These are phyloP conservation scores for Acanthisitta chloris DNA, from an alignment of 2,113 vertebrate species.

Conservation along the genomic window DNA sequence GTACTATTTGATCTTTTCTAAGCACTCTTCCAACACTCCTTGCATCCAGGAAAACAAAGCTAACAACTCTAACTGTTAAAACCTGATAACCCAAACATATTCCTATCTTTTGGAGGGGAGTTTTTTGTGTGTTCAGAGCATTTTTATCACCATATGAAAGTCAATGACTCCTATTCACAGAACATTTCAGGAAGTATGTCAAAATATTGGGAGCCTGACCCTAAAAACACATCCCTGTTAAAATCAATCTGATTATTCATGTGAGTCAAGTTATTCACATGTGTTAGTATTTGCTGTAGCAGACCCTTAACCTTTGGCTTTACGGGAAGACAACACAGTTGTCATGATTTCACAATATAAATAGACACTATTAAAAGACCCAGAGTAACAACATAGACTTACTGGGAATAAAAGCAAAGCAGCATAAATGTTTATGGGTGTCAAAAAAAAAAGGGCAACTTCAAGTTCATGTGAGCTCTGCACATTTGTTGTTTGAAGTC, in stretches of 20 bases:
- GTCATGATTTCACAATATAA: slow-evolving; percentile 50
- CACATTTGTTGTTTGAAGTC: slow-evolving; percentile 17
- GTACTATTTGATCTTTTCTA: not conserved
- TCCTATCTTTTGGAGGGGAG: not conserved
- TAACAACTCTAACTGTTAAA: not conserved
- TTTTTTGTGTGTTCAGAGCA: not conserved
- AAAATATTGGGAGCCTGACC: slow-evolving; percentile 43
- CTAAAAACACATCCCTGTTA: not conserved
- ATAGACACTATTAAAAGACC: slow-evolving; percentile 10
- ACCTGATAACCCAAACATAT: not conserved
- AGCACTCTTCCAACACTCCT: not conserved
- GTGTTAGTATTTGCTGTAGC: slow-evolving; percentile 9
- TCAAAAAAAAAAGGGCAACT: slow-evolving; percentile 19
- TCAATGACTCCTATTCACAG: not conserved
- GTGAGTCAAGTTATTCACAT: not conserved
- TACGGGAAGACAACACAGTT: slow-evolving; percentile 9
- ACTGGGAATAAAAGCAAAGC: slow-evolving; percentile 35
- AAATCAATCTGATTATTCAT: slow-evolving; percentile 13
- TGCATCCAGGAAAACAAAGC: not conserved
- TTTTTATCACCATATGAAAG: slow-evolving; percentile 38
- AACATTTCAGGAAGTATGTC: slow-evolving; percentile 23
- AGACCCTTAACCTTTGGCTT: slow-evolving; percentile 23
- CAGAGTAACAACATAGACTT: not conserved
- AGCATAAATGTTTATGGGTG: slow-evolving; percentile 29
- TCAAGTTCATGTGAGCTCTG: slow-evolving; percentile 21